A percentile compares a stretch with the other conserved stretches of the same genome.
Evolutionary conservation across 2,797 vertebrate genomes (phyloP).

Genomic region (Eidolon dupreanum): DNA sequence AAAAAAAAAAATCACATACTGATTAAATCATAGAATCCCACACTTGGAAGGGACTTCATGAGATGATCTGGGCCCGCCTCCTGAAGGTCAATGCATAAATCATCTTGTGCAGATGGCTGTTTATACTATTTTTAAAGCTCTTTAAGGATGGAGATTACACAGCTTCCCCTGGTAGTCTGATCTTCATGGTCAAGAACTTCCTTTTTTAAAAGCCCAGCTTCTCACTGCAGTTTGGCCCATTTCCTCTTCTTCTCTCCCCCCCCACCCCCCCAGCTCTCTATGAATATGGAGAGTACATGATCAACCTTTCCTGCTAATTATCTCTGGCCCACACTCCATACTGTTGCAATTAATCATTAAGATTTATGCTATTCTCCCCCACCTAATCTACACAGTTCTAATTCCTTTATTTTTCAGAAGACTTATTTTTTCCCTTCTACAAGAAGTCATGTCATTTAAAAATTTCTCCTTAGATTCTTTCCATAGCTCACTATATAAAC

Average conservation of each 20-base stretch:
- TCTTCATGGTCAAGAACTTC: constrained; percentile 82
- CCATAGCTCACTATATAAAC: not conserved
- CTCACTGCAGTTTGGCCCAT: constrained; percentile 69
- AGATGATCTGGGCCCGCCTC: constrained; percentile 81
- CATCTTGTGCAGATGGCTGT: constrained; percentile 82
- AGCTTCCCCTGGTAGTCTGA: constrained; percentile 81
- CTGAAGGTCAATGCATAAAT: constrained; percentile 84
- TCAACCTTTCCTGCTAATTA: constrained; percentile 68
- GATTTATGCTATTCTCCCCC: not conserved
- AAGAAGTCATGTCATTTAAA: constrained; percentile 43
- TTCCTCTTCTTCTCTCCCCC: not conserved
- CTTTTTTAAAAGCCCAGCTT: constrained; percentile 74
- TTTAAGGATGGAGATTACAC: constrained; percentile 81
- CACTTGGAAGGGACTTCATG: constrained; percentile 82
- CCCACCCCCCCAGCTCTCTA: not conserved
- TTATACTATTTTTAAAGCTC: constrained; percentile 84
- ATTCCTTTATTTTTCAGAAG: constrained; percentile 48
- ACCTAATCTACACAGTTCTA: not conserved
- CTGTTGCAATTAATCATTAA: constrained; percentile 55
- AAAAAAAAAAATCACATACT: constrained; percentile 80
- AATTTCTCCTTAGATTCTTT: not conserved
- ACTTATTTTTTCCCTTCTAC: not conserved
- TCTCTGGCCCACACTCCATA: constrained; percentile 38
- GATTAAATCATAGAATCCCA: constrained; percentile 84
- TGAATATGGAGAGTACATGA: not conserved